phyloP scores from a whole-genome alignment of 2,113 vertebrate species.

The Coturnix japonica region DNA sequence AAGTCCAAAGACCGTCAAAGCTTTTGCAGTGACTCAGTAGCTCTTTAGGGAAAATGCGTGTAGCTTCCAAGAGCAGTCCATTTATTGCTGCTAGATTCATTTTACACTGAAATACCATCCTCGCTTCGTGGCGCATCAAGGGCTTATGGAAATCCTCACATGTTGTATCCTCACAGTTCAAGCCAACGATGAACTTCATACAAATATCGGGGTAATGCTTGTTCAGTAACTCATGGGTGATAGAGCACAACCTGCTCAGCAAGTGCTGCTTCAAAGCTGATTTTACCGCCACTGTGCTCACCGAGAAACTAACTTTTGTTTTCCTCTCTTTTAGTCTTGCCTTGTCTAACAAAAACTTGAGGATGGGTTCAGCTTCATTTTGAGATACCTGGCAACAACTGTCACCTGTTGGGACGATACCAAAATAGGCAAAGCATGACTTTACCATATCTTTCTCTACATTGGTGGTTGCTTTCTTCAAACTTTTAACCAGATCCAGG shows the following conservation, averaged over 20 bases:
- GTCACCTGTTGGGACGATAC: slow-evolving; percentile 73
- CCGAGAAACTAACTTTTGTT: slow-evolving; percentile 64
- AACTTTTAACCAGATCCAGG: slow-evolving; percentile 69
- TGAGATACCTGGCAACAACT: slow-evolving; percentile 74
- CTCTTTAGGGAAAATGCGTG: slow-evolving; percentile 56
- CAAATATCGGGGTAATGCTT: slow-evolving; percentile 73
- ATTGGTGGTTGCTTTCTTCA: slow-evolving; percentile 77
- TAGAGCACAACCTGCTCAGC: slow-evolving; percentile 70
- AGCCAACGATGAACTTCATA: slow-evolving; percentile 72
- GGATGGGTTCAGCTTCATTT: slow-evolving; percentile 73
- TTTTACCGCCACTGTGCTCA: slow-evolving; percentile 71
- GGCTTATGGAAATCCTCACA: slow-evolving; percentile 75
- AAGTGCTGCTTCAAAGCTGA: slow-evolving; percentile 75
- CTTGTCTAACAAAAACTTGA: slow-evolving; percentile 64
- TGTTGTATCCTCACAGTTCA: slow-evolving; percentile 68
- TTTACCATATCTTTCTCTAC: slow-evolving; percentile 83
- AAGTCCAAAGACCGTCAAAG: slow-evolving; percentile 65
- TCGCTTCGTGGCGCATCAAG: slow-evolving; percentile 71
- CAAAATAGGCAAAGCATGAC: slow-evolving; percentile 83
- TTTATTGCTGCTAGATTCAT: slow-evolving; percentile 76
- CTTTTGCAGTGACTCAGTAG: slow-evolving; percentile 58
- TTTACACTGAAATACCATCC: slow-evolving; percentile 72
- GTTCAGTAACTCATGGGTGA: slow-evolving; percentile 46
- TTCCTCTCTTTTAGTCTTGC: slow-evolving; percentile 64
- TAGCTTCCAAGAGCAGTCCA: slow-evolving; percentile 78